Conservation (phyloP, 2,113 vertebrate species). For the Hemibagrus wyckioides region DNA sequence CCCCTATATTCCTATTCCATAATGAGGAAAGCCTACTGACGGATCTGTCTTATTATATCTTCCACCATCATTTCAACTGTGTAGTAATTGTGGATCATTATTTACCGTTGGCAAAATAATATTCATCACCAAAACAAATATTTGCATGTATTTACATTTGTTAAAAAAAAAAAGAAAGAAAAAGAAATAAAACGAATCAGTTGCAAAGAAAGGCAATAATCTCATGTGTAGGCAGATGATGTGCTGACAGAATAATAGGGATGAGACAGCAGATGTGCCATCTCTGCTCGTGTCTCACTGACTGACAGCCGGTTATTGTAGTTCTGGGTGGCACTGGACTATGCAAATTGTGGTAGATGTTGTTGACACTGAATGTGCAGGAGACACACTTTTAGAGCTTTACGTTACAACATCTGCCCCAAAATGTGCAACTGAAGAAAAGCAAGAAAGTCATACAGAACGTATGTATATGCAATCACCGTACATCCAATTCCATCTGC, state of each 20-base stretch:
- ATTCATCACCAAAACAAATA: slow-evolving; percentile 2
- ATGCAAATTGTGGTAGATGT: slow-evolving; percentile 6
- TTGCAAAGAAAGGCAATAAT: neutral
- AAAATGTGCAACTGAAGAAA: neutral
- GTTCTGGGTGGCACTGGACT: slow-evolving; percentile 29
- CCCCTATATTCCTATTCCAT: neutral
- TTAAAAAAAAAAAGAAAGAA: neutral
- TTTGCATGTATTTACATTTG: neutral
- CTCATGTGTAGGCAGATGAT: slow-evolving; percentile 20
- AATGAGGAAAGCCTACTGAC: neutral
- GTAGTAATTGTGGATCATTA: neutral
- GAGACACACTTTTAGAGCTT: neutral
- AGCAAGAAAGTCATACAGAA: neutral
- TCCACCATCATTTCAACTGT: neutral
- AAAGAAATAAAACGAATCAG: neutral
- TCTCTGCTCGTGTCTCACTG: neutral
- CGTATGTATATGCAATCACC: slow-evolving; percentile 40
- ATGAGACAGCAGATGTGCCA: slow-evolving; percentile 19
- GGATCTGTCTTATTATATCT: neutral
- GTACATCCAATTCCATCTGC: slow-evolving; percentile 40
- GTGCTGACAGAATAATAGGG: slow-evolving; percentile 18
- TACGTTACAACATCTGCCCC: neutral
- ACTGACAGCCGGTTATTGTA: slow-evolving; percentile 22
- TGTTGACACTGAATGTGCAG: slow-evolving; percentile 2
- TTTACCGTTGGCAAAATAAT: neutral